These are phyloP conservation scores for Drosophila punjabiensis DNA, from an alignment of 1,140 invertebrate genomes.

Conservation along the genomic window DNA sequence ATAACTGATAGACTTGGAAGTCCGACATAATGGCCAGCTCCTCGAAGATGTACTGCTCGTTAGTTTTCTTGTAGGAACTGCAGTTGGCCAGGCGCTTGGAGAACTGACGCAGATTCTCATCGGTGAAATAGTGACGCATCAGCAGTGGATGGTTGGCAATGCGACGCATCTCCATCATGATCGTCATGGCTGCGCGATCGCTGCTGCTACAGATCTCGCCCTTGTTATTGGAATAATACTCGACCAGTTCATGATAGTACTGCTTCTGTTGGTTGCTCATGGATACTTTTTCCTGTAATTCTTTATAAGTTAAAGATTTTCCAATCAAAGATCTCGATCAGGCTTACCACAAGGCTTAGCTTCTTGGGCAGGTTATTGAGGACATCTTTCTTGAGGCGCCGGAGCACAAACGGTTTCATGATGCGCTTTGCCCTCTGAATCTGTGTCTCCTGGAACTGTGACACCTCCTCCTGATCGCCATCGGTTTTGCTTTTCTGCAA, in stretches of 20 bases:
- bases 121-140: conserved; percentile 92
- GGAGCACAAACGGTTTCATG: conserved; percentile 97
- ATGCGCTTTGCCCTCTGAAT: conserved; percentile 97
- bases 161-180: conserved; percentile 96
- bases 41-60: conserved; percentile 93
- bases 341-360: conserved; percentile 88
- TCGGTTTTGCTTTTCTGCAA: conserved; percentile 83
- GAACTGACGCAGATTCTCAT: conserved; percentile 90
- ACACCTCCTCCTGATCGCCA: conserved; percentile 87
- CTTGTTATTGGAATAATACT: conserved; percentile 89
- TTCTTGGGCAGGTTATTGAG: conserved; percentile 93
- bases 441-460: conserved; percentile 94
- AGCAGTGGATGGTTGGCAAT: conserved; percentile 95
- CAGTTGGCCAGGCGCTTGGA: conserved; percentile 90
- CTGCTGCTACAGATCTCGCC: conserved; percentile 86
- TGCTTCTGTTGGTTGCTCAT: conserved; percentile 90
- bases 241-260: conserved; percentile 91
- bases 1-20: conserved; percentile 95
- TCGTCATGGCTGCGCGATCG: conserved; percentile 89
- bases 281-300: conserved; percentile 85
- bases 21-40: conserved; percentile 95
- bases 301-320: neutral
- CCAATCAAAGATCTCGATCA: too few species aligned
- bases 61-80: conserved; percentile 90
- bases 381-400: conserved; percentile 95